Base-by-base conservation (phyloP, 1,140 invertebrate species). In the Drosophila watanabei region DNA sequence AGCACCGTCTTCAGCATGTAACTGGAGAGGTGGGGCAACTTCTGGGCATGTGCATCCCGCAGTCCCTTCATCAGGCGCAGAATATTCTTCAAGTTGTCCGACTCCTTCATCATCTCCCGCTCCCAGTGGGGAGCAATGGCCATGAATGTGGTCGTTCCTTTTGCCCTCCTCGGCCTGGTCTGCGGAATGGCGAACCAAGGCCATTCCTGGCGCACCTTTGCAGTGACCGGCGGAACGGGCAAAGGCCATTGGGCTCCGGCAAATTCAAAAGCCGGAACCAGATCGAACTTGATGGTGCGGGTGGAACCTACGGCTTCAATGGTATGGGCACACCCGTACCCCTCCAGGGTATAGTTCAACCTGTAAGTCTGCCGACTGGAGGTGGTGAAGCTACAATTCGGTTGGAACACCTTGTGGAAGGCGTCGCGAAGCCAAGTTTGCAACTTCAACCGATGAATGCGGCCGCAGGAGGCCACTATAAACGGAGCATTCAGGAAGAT, bases 41-140 rank as follows among this genome's bases (percentile, higher is more conserved):
- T 57, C 0, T 10, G 2, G 11, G 0, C 9, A n/a, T 80, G 24
- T 11, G 43, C 54, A n/a, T 82, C 79, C 0, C 79, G 49, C 45
- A 82, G 10, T 14, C 59, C 72, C 20, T 82, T 82, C 79, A 82
- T 82, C 41, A 82, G 51, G 0, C 79, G 79, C 2, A 82, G n/a
- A 9, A 49, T 39, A 24, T 82, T 78, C 33, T 78, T 82, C 20
- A 82, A 45, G 20, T 82, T 78, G 4, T 58, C 4, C 13, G 43
- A 41, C 0, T 24, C 46, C 33, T 57, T 62, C 56, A 82, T 72
- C 32, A 72, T 39, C 33, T 78, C 45, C 2, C 79, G 79, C 35
- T 82, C 79, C 79, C 79, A 82, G 14, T 78, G 65, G 2, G 79
- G 79, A 8, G 65, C 79, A 49, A 75, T 72, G 5, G 76, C 73